Conservation (phyloP, 2,113 vertebrate species). For the Calonectris borealis region DNA sequence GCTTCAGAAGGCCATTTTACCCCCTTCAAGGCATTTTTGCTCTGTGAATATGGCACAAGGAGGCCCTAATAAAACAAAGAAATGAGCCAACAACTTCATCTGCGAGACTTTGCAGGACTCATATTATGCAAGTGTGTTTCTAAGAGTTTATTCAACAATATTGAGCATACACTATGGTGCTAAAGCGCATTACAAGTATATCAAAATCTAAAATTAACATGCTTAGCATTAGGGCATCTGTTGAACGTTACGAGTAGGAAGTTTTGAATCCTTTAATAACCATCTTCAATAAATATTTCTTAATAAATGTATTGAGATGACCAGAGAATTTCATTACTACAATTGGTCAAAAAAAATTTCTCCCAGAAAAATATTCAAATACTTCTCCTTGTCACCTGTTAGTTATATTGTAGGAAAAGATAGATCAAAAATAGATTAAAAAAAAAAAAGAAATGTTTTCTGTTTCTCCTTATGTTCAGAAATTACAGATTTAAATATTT, state of each 20-base stretch:
- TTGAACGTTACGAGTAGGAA: background rate
- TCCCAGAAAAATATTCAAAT: background rate
- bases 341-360: background rate
- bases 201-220: background rate
- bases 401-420: background rate
- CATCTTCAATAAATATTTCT: background rate
- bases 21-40: background rate
- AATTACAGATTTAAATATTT: background rate
- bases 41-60: background rate
- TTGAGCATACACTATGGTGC: fast-evolving
- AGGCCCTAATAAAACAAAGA: background rate
- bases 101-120: background rate
- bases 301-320: background rate
- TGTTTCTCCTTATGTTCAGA: background rate
- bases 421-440: background rate
- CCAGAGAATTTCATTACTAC: background rate
- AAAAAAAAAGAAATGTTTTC: background rate
- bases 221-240: background rate
- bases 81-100: background rate
- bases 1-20: background rate
- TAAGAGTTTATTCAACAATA: background rate
- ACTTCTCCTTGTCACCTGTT: background rate
- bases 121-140: background rate
- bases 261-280: background rate
- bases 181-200: background rate